Evolutionary conservation across 2,113 vertebrate species (phyloP).

Genomic region (Muntiacus reevesi): DNA sequence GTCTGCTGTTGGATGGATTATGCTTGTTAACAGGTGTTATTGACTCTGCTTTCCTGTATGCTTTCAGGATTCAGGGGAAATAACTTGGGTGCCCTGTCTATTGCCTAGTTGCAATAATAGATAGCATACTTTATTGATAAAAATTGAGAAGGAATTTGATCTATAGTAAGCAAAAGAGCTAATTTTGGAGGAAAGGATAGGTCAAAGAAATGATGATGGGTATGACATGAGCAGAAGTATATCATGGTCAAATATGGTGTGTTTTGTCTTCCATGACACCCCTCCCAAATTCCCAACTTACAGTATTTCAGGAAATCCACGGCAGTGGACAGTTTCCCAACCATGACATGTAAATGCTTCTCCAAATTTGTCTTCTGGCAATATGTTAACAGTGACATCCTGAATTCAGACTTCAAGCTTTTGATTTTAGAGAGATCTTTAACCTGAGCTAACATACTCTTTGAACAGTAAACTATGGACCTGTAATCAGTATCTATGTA

Average conservation of each 20-base stretch:
- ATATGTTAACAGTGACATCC: not conserved
- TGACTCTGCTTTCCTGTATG: not conserved
- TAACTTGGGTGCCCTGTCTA: not conserved
- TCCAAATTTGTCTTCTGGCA: not conserved
- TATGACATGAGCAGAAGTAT: not conserved
- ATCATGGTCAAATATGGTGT: not conserved
- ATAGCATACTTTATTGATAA: not conserved
- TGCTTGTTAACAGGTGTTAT: not conserved
- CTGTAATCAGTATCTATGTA: not conserved
- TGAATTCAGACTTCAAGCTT: not conserved
- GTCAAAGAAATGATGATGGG: not conserved
- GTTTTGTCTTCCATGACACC: not conserved
- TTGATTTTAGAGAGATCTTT: not conserved
- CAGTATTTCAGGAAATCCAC: not conserved
- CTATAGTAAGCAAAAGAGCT: conserved; percentile 28
- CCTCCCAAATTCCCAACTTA: not conserved
- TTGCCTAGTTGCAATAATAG: not conserved
- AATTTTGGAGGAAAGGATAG: not conserved
- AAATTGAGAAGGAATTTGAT: conserved; percentile 31
- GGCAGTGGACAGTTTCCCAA: not conserved
- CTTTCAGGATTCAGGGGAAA: not conserved
- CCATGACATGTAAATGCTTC: rapidly evolving
- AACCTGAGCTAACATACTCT: not conserved
- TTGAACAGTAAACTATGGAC: not conserved
- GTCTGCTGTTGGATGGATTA: not conserved